Conservation (phyloP, 2,113 vertebrate genomes). For the Tachycineta bicolor region DNA sequence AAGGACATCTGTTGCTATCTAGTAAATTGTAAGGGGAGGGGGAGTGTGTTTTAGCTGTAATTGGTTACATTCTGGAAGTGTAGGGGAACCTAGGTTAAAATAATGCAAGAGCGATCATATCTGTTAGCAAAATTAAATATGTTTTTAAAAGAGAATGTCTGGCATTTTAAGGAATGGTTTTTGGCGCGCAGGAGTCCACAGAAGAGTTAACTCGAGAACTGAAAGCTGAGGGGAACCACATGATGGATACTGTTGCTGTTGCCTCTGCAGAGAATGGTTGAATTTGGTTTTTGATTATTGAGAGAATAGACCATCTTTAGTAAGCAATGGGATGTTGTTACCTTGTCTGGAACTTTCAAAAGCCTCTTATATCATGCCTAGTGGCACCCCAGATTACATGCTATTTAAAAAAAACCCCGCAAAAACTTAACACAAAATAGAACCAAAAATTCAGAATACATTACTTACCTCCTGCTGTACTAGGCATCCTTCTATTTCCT, state of each 20-base stretch:
- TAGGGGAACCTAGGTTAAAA: not conserved
- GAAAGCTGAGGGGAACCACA: not conserved
- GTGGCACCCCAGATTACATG: not conserved
- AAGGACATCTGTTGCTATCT: not conserved
- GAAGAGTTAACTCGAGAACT: not conserved
- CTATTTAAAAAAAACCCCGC: not conserved
- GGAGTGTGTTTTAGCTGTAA: not conserved
- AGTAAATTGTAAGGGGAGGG: not conserved
- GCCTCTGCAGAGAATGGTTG: not conserved
- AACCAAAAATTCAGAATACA: not conserved
- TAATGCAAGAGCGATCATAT: not conserved
- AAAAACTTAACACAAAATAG: too few species aligned
- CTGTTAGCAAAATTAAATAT: not conserved
- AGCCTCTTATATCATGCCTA: not conserved
- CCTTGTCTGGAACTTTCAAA: not conserved
- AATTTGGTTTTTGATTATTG: not conserved
- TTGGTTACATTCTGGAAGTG: not conserved
- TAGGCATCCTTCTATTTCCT: not conserved
- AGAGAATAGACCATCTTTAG: not conserved
- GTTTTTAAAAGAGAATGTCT: not conserved
- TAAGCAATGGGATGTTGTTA: not conserved
- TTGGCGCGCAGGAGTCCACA: not conserved
- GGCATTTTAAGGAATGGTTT: not conserved
- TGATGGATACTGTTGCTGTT: not conserved
- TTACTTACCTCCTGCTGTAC: not conserved